Percentiles rank a stretch among this genome's conserved stretches.
Conservation (phyloP, 2,888 invertebrate species). For the Melitaea athalia region DNA sequence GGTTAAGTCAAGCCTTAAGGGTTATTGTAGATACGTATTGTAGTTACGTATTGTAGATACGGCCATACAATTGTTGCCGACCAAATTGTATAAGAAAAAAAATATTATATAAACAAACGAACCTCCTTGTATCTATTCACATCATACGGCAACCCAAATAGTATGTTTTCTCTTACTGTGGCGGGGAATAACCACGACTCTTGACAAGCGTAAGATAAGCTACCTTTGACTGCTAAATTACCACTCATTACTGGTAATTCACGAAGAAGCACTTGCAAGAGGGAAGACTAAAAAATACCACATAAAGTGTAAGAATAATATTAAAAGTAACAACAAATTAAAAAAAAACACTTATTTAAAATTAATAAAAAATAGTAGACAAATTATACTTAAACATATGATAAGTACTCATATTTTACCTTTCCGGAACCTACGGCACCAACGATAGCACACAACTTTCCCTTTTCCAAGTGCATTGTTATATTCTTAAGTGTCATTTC, state of each 20-base stretch:
- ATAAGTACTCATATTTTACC: slow-evolving; percentile 48
- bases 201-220: slow-evolving; percentile 89
- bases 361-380: background rate
- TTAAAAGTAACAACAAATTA: background rate
- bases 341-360: background rate
- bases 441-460: slow-evolving; percentile 89
- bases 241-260: slow-evolving; percentile 85
- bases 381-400: background rate
- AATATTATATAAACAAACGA: slow-evolving; percentile 30
- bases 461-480: slow-evolving; percentile 80
- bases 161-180: slow-evolving; percentile 90
- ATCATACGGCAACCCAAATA: slow-evolving; percentile 87
- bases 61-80: too few species aligned
- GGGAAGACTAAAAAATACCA: slow-evolving; percentile 74
- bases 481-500: slow-evolving; percentile 80
- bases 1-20: too few species aligned
- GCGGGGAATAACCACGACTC: slow-evolving; percentile 92
- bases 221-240: slow-evolving; percentile 83
- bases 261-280: slow-evolving; percentile 86
- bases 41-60: too few species aligned
- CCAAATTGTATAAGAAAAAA: too few species aligned
- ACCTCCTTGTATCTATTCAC: slow-evolving; percentile 84
- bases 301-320: background rate
- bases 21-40: too few species aligned
- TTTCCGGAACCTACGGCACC: slow-evolving; percentile 95